A percentile compares a stretch with the other conserved stretches of the same genome.
Evolutionary conservation across 2,113 vertebrate species (phyloP).

Genomic region (Urocitellus parryii): DNA sequence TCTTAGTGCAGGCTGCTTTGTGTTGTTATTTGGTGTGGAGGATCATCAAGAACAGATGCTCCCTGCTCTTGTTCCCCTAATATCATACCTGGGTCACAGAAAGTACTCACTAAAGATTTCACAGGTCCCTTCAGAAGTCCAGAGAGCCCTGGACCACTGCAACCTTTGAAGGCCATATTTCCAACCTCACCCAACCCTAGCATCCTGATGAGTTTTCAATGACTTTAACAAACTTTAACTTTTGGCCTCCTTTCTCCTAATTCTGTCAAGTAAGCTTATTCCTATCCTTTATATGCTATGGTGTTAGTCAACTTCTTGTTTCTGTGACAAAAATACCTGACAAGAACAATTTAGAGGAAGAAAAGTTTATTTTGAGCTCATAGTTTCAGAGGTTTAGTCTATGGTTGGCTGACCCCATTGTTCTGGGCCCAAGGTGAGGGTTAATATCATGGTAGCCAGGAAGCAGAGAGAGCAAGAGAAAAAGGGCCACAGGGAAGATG

Average conservation of each 20-base stretch:
- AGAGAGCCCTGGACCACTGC: neutral
- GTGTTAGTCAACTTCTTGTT: too few species aligned
- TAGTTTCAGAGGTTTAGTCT: too few species aligned
- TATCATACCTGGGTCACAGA: neutral
- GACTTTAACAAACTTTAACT: conserved; percentile 24
- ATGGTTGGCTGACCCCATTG: too few species aligned
- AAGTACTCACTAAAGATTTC: neutral
- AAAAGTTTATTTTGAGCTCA: too few species aligned
- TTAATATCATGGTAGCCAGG: too few species aligned
- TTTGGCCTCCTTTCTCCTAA: neutral
- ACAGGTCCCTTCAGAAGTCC: neutral
- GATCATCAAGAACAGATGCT: neutral
- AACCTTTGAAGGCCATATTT: neutral
- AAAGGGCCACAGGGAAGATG: too few species aligned
- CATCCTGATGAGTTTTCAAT: neutral
- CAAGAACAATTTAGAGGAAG: too few species aligned
- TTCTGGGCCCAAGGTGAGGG: too few species aligned
- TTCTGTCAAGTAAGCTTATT: neutral
- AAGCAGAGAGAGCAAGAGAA: too few species aligned
- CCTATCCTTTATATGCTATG: neutral
- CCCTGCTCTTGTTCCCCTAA: neutral
- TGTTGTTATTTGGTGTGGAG: neutral
- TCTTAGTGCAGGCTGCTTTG: neutral
- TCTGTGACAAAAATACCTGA: too few species aligned
- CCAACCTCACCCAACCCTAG: neutral